Conservation (phyloP, 1,140 invertebrate genomes). For the Cydia fagiglandana region DNA sequence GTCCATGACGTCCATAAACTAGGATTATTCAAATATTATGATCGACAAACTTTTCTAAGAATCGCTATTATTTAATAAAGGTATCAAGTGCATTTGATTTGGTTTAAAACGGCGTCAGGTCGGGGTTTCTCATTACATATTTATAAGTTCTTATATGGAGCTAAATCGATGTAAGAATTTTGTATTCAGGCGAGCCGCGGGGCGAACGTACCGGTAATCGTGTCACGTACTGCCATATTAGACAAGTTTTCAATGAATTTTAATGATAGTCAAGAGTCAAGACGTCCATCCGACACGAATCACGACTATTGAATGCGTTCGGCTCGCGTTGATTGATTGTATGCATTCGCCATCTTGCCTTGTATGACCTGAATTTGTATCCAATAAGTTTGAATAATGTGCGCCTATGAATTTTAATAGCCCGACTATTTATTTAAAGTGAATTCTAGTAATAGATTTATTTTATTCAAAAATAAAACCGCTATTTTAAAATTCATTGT, state of each 20-base stretch:
- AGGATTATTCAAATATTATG: constrained; percentile 28
- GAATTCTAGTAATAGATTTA: neutral
- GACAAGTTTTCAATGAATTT: constrained; percentile 68
- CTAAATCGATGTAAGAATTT: constrained; percentile 51
- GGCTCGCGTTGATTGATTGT: constrained; percentile 45
- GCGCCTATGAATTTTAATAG: neutral
- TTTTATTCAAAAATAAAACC: neutral
- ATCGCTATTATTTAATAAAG: constrained; percentile 40
- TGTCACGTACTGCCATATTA: constrained; percentile 57
- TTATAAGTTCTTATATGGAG: constrained; percentile 47
- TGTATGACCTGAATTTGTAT: constrained; percentile 25
- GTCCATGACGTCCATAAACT: constrained; percentile 21
- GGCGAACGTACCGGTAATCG: constrained; percentile 40
- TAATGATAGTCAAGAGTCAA: constrained; percentile 46
- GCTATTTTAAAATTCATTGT: neutral
- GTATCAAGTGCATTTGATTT: constrained; percentile 30
- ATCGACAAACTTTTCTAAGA: constrained; percentile 6
- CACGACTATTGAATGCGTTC: constrained; percentile 40
- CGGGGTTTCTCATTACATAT: constrained; percentile 41
- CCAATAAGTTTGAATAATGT: constrained; percentile 8
- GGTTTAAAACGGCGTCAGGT: constrained; percentile 31
- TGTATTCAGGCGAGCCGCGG: constrained; percentile 46
- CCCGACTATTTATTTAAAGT: neutral
- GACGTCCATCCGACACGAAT: constrained; percentile 33
- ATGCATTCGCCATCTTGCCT: constrained; percentile 36